These are phyloP conservation scores for Macropis europaea DNA, from an alignment of 2,888 invertebrate genomes.

Conservation along the genomic window DNA sequence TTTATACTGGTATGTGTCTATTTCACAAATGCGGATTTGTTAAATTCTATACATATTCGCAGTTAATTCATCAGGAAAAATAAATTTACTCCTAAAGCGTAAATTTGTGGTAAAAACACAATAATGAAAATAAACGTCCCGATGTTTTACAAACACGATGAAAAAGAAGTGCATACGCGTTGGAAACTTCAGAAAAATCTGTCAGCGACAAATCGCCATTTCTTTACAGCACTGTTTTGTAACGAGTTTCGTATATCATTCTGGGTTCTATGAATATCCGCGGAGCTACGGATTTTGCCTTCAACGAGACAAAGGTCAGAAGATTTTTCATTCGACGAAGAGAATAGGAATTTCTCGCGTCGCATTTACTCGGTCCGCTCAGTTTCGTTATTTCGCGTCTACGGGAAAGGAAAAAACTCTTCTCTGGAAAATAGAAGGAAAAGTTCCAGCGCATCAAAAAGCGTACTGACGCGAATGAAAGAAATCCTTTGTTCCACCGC, in stretches of 20 bases:
- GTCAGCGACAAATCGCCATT: slow-evolving; percentile 6
- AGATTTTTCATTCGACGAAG: not conserved
- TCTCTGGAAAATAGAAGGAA: not conserved
- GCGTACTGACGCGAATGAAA: not conserved
- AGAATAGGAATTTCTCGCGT: not conserved
- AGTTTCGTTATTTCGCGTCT: not conserved
- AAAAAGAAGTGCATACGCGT: not conserved
- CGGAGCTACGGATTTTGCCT: not conserved
- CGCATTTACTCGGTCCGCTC: not conserved
- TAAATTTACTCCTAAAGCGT: no score
- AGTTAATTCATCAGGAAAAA: no score
- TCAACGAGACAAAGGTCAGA: not conserved
- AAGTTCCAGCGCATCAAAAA: not conserved
- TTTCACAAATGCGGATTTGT: no score
- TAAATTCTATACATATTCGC: no score
- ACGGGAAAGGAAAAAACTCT: not conserved
- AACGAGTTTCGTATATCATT: not conserved
- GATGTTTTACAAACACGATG: not conserved
- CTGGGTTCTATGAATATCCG: not conserved
- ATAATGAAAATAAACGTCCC: not conserved
- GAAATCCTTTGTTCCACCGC: not conserved
- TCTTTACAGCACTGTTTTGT: slow-evolving; percentile 6
- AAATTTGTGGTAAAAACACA: slow-evolving; percentile 24
- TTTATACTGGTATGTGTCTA: no score
- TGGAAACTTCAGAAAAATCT: slow-evolving; percentile 15